Evolutionary conservation across 2,797 vertebrate genomes (phyloP), one percentile per base, ranked within the genome.

Genomic region (Pseudochromis fuscus): DNA sequence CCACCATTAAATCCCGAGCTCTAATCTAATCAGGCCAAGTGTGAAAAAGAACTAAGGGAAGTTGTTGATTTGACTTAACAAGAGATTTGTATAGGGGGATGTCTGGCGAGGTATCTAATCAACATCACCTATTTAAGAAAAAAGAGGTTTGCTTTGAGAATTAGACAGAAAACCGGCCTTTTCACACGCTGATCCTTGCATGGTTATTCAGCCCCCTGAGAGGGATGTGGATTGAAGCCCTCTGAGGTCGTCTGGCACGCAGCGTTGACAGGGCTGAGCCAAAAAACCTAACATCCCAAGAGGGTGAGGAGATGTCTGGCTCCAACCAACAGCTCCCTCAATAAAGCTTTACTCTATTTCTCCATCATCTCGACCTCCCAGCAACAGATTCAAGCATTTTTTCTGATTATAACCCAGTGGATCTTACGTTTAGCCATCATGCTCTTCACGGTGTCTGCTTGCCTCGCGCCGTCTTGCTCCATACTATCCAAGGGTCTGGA

Each of bases 41-140:
- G 89, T 92, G 90, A 94, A 84, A 92, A 92, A 92, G 87, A 93
- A 88, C 89, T 89, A 57, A 90, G 83, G 80, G 84, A 87, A 89
- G 88, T 94, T 95, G 94, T 95, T 93, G 93, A 95, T 94, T 95
- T 94, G 89, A 87, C 75, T 66, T 82, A 87, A 86, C 86, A 92
- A 89, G 83, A 88, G 90, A 93, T 95, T 95, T 95, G 93, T 93
- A 90, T 92, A 90, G 90, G 87, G 87, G 91, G 87, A 83, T 90
- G 94, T 95, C 94, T 95, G 95, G 93, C 90, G 82, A 86, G 88
- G 65, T 76, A 56, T 75, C 87, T 83, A 94, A 95, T 95, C 90
- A 93, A 95, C 93, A 95, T 95, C 89, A 75, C 69, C 81, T 76
- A 89, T 90, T 91, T 89, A 90, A 81, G 68, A 73, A 77, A 77